Percentiles rank a stretch among this genome's conserved stretches.
Conservation (phyloP, 2,113 vertebrate species). For the Tragelaphus strepsiceros region DNA sequence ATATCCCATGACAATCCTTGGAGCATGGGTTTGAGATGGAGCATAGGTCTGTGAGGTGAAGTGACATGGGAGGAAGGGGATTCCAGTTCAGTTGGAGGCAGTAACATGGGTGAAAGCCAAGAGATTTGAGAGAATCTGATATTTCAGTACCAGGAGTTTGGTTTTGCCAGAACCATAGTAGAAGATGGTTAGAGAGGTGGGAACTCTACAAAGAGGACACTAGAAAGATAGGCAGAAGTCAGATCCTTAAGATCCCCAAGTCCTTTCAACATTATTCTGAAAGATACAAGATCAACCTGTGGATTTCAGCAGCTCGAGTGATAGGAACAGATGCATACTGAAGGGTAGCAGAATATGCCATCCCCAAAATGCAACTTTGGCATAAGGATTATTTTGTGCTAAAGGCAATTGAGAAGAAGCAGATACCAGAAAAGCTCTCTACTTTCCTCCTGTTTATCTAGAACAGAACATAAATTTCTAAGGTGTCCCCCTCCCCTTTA, state of each 20-base stretch:
- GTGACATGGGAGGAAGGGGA: too few relatives aligned
- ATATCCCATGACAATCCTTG: too few relatives aligned
- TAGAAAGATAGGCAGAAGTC: neutral
- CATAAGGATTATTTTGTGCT: neutral
- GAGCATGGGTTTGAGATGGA: neutral
- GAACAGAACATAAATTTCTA: neutral
- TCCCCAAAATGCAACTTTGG: neutral
- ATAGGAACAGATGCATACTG: neutral
- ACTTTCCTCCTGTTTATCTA: neutral
- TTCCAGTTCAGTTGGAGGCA: too few relatives aligned
- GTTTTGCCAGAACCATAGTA: neutral
- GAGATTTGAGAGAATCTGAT: neutral
- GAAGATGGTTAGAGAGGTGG: neutral
- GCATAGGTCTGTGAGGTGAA: neutral
- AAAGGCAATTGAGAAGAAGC: neutral
- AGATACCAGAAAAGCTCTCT: neutral
- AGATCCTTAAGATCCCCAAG: neutral
- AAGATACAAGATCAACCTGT: neutral
- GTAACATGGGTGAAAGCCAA: neutral
- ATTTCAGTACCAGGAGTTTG: neutral
- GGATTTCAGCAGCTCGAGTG: neutral
- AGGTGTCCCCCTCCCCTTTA: neutral
- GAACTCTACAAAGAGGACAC: neutral
- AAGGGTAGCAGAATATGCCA: neutral
- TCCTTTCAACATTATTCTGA: neutral